Evolutionary conservation across 1,140 invertebrate genomes (phyloP).

Genomic region (Rhopalosiphum maidis): DNA sequence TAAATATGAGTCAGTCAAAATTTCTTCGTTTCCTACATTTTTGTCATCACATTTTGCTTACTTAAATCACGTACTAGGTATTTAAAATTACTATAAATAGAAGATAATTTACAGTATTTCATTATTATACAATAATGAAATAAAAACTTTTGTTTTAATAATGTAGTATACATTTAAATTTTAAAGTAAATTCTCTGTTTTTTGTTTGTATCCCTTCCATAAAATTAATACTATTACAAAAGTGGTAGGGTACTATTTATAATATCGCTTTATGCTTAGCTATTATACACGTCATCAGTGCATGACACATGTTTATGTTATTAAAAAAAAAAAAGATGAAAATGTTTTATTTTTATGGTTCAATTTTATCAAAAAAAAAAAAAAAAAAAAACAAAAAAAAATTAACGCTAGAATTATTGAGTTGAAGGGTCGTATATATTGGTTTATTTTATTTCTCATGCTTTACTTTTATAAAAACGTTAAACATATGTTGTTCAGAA

Average conservation of each 20-base stretch:
- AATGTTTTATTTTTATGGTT: neutral
- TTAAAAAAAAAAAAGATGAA: neutral
- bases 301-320: neutral
- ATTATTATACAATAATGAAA: neutral
- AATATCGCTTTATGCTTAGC: neutral
- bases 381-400: neutral
- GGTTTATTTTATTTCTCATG: neutral
- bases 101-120: neutral
- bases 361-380: neutral
- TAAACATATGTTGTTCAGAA: neutral
- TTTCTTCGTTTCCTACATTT: neutral
- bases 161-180: too few relatives aligned
- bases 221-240: neutral
- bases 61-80: neutral
- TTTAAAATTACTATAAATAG: neutral
- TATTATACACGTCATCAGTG: neutral
- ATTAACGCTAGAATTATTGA: neutral
- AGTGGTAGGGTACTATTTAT: neutral
- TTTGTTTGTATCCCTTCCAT: neutral
- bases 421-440: neutral
- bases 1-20: constrained; percentile 15
- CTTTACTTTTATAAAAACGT: neutral
- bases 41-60: neutral
- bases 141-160: neutral
- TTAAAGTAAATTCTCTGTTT: neutral